Percentiles rank a stretch among this genome's conserved stretches.
Evolutionary conservation across 2,797 vertebrate species (phyloP).

Genomic region (Phalloptychus januarius): DNA sequence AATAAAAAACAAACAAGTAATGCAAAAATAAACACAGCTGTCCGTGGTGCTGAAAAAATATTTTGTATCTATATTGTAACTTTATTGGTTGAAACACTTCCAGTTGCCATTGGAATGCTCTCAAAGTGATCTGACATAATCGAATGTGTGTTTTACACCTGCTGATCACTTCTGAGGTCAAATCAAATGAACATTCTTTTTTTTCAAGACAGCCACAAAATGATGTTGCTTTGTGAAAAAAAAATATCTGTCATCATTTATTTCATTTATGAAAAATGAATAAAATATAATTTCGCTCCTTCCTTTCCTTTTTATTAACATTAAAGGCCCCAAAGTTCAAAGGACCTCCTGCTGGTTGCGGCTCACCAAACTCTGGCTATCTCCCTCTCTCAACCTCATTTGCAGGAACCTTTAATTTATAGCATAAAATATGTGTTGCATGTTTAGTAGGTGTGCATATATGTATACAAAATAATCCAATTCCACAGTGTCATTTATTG

Average conservation of each 20-base stretch:
- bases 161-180: neutral
- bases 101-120: conserved; percentile 8
- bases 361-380: neutral
- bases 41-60: conserved; percentile 50
- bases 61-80: conserved; percentile 1
- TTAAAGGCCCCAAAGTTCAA: conserved; percentile 49
- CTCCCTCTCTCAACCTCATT: neutral
- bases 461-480: conserved; percentile 2
- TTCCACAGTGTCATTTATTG: conserved; percentile 50
- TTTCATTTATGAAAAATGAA: conserved; percentile 2
- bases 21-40: conserved; percentile 16
- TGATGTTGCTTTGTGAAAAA: conserved; percentile 6
- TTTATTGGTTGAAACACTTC: conserved; percentile 6
- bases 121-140: conserved; percentile 20
- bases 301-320: conserved; percentile 35
- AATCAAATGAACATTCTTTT: conserved; percentile 16
- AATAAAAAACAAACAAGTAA: neutral
- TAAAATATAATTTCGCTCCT: conserved; percentile 26
- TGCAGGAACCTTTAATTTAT: neutral
- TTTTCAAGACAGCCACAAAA: conserved; percentile 23
- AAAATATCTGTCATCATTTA: conserved; percentile 1
- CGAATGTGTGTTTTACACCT: neutral
- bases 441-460: neutral
- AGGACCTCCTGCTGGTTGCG: conserved; percentile 56
- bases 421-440: neutral